Evolutionary conservation across 2,888 invertebrate species (phyloP), one percentile per base, ranked within the genome.

Genomic region (Trilocha varians): DNA sequence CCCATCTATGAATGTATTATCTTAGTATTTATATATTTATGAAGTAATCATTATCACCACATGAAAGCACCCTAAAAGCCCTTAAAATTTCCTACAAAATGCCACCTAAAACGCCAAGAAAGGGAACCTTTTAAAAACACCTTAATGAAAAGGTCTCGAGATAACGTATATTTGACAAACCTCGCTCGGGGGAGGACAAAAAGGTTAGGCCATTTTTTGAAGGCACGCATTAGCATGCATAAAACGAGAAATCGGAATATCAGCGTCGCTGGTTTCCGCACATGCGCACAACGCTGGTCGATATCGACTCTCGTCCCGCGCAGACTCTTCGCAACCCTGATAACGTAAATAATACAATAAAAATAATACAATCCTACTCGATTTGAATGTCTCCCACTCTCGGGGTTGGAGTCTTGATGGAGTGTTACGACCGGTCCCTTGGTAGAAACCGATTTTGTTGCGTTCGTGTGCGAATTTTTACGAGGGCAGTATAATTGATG

Each of bases 291-390:
- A 49, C 41, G 39, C 41, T 39, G 43, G 14, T 14, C 47, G 50
- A 55, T 85, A 84, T 85, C 75, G 84, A 84, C 72, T 62, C 49
- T 62, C 58, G 52, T 49, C 46, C 50, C 68, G 77, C 77, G 76
- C 82, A 82, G 72, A 55, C 75, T 73, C 77, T 67, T 50, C 45
- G 47, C 44, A 48, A 46, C 62, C 63, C 66, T 66, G 54, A 66
- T 70, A 64, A 72, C 62, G 65, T 78, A 78, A 79, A 78, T 80
- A 78, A 78, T 76, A 75, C 70, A 73, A 82, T 79, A 78, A 78
- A 78, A 77, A 78, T 78, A 78, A 76, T 72, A 77, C 67, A 70
- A 73, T 71, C 59, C 64, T 53, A 62, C 66, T 70, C 62, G 57
- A 75, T 77, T 75, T 78, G 70, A 76, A 78, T 78, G 65, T 67